A percentile compares a stretch with the other conserved stretches of the same genome.
These are phyloP conservation scores for Panthera tigris DNA, from an alignment of 2,113 vertebrate species.

Conservation along the genomic window DNA sequence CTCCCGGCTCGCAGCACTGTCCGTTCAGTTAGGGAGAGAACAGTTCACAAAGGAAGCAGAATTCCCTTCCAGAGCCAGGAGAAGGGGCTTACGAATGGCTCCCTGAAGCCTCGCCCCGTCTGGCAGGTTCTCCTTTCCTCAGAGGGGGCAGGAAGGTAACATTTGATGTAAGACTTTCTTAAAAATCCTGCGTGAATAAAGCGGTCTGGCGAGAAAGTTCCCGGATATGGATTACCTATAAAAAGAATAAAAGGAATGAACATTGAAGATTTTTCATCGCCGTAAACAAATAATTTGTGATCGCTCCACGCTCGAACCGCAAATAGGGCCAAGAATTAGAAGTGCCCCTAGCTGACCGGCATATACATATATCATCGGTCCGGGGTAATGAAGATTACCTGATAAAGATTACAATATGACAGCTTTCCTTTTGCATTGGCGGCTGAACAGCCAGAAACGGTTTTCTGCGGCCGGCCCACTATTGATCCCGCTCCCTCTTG, in stretches of 20 bases:
- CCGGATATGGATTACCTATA: conserved; percentile 87
- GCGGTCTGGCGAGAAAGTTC: conserved; percentile 82
- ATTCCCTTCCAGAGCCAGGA: conserved; percentile 43
- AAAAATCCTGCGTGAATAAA: conserved; percentile 82
- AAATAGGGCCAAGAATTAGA: conserved; percentile 86
- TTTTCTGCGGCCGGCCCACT: conserved; percentile 89
- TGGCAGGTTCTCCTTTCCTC: not conserved
- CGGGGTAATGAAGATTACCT: conserved; percentile 95
- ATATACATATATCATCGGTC: conserved; percentile 93
- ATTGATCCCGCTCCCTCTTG: conserved; percentile 93
- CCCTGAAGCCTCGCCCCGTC: not conserved
- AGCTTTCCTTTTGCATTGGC: conserved; percentile 95
- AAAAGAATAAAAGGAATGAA: conserved; percentile 89
- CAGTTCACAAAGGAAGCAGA: conserved; percentile 41
- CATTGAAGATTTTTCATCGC: conserved; percentile 84
- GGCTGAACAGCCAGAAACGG: conserved; percentile 94
- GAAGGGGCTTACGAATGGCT: conserved; percentile 60
- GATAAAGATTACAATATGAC: conserved; percentile 99
- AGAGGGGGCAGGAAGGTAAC: conserved; percentile 36
- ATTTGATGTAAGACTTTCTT: conserved; percentile 79
- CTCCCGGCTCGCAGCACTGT: not conserved
- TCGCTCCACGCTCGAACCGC: conserved; percentile 78
- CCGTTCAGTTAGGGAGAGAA: conserved; percentile 62
- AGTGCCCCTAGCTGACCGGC: conserved; percentile 88
- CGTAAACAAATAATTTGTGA: conserved; percentile 91